Percentiles rank a stretch among this genome's conserved stretches.
Evolutionary conservation across 2,113 vertebrate genomes (phyloP).

Genomic region (Cebus imitator): DNA sequence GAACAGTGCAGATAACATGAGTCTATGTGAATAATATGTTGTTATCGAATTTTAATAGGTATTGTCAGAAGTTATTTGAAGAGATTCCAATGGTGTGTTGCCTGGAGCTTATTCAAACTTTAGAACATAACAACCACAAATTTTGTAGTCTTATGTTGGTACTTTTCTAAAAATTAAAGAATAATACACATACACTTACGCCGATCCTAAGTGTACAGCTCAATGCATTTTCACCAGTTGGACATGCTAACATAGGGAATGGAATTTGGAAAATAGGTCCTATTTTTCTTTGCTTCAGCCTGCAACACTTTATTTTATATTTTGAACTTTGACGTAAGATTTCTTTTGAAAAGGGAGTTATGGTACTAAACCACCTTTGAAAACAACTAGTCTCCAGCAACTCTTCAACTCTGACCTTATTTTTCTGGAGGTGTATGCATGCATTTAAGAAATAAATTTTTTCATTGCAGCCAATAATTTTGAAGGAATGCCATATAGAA

Average conservation of each 20-base stretch:
- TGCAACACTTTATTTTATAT: background rate
- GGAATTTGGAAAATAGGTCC: background rate
- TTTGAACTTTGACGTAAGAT: conserved; percentile 18
- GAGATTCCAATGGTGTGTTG: background rate
- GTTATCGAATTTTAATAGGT: background rate
- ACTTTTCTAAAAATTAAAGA: conserved; percentile 23
- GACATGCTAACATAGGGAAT: background rate
- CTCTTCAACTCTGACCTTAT: background rate
- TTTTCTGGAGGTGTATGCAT: background rate
- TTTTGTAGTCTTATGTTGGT: background rate
- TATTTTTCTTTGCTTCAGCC: background rate
- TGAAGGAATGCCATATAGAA: background rate
- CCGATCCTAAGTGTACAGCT: background rate
- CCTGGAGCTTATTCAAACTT: background rate
- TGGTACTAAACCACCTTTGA: background rate
- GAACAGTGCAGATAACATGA: background rate
- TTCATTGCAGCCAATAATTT: background rate
- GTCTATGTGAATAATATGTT: background rate
- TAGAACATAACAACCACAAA: background rate
- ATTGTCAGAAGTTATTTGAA: background rate
- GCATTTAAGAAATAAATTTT: background rate
- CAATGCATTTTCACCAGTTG: background rate
- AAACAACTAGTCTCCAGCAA: background rate
- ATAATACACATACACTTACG: background rate
- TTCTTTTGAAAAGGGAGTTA: background rate